Conservation (phyloP, 2,113 vertebrate species). For the Menura novaehollandiae region DNA sequence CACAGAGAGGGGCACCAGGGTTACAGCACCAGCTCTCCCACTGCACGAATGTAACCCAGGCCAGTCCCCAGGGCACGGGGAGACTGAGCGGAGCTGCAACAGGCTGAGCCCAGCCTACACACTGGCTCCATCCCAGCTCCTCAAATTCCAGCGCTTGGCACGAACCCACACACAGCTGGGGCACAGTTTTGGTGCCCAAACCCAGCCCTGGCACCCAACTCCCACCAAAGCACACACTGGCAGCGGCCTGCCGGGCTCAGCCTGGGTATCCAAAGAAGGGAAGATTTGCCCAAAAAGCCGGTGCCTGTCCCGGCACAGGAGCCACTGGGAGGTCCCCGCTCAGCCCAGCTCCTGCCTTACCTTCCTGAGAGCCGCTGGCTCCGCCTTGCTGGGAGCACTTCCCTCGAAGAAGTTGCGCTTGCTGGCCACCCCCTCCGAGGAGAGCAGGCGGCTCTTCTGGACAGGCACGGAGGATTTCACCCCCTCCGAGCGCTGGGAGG, state of each 20-base stretch:
- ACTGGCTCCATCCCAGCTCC: background rate
- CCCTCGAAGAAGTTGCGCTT: conserved; percentile 89
- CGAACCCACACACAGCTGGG: background rate
- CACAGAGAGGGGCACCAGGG: background rate
- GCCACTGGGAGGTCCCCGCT: background rate
- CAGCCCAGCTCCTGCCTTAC: conserved; percentile 37
- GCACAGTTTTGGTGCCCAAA: background rate
- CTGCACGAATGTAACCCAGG: rapidly evolving
- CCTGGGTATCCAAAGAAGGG: rapidly evolving
- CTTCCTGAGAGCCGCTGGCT: conserved; percentile 55
- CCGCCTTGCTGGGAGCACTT: conserved; percentile 36
- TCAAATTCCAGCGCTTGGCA: background rate
- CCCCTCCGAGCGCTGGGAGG: conserved; percentile 77
- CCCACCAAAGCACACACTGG: background rate
- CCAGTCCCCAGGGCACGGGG: background rate
- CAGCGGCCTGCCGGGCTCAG: background rate
- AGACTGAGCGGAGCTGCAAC: background rate
- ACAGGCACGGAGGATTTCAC: conserved; percentile 59
- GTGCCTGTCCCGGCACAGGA: background rate
- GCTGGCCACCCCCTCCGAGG: conserved; percentile 83
- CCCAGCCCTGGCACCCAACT: background rate
- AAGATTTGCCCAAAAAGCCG: background rate
- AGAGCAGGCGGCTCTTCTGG: conserved; percentile 70
- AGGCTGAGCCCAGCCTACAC: background rate
- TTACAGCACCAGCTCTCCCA: background rate